These are phyloP conservation scores for Schizopygopsis pylzovi DNA, from an alignment of 2,797 vertebrate genomes.

Conservation along the genomic window DNA sequence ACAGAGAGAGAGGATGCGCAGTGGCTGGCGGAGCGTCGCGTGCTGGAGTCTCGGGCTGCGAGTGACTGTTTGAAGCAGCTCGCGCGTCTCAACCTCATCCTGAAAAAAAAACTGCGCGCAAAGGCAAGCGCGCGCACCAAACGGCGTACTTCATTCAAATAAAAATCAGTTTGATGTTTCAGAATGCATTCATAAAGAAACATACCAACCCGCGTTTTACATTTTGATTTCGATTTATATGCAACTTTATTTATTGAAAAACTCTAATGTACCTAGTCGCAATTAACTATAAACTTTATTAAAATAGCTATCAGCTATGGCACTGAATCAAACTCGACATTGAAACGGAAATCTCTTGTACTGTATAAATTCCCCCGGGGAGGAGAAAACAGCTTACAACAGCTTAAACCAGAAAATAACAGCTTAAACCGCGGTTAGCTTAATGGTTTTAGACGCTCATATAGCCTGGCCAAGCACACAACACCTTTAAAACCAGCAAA, in stretches of 20 bases:
- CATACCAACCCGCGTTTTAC: no score
- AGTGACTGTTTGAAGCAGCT: constrained; percentile 27
- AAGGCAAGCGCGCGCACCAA: neutral
- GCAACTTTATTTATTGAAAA: neutral
- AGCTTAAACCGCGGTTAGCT: neutral
- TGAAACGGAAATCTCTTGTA: neutral
- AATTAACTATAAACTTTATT: neutral
- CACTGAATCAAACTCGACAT: neutral
- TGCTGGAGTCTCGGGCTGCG: constrained; percentile 11
- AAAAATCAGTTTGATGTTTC: neutral
- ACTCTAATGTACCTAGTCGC: neutral
- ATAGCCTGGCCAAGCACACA: neutral
- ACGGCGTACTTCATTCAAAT: neutral
- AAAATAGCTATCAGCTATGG: neutral
- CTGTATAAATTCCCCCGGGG: neutral
- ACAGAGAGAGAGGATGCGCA: constrained; percentile 26
- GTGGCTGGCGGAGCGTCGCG: neutral
- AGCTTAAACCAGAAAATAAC: neutral
- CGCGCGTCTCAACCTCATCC: constrained; percentile 11
- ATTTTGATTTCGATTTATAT: neutral
- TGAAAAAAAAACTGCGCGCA: constrained; percentile 4
- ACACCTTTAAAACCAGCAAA: neutral
- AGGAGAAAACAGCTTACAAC: neutral
- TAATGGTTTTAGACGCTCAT: neutral
- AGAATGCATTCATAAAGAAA: neutral